Percentiles rank a stretch among this genome's conserved stretches.
Conservation (phyloP, 2,888 invertebrate genomes). For the Trachelus stipa region DNA sequence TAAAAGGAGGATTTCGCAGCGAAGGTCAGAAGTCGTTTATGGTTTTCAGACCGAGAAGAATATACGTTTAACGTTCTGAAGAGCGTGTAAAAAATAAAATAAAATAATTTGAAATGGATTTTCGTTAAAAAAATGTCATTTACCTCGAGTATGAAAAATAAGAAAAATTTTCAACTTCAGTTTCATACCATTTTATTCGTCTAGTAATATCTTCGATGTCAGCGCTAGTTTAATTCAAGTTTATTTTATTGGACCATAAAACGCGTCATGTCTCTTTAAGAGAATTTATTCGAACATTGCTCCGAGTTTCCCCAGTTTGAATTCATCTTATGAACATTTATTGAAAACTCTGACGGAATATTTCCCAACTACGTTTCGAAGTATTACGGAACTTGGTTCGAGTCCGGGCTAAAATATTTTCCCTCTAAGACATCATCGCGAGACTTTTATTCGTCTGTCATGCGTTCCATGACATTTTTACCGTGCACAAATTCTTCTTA, state of each 20-base stretch:
- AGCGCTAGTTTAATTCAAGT: background rate
- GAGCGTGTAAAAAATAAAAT: background rate
- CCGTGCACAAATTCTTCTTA: background rate
- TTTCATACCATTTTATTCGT: background rate
- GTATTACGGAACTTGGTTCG: background rate
- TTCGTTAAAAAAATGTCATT: background rate
- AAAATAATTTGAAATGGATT: background rate
- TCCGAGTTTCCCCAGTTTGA: background rate
- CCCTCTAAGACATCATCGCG: background rate
- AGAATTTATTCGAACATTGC: background rate
- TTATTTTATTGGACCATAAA: background rate
- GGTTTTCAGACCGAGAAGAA: background rate
- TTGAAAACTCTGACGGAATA: background rate
- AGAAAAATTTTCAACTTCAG: background rate
- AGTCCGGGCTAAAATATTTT: background rate
- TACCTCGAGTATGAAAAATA: background rate
- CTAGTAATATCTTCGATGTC: background rate
- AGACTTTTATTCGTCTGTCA: background rate
- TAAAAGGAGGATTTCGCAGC: background rate
- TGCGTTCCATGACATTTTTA: background rate
- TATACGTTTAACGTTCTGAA: background rate
- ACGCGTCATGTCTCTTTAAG: background rate
- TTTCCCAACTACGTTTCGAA: background rate
- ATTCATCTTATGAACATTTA: background rate
- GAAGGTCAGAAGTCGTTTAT: background rate